A percentile compares a stretch with the other conserved stretches of the same genome.
phyloP scores from a whole-genome alignment of 2,797 vertebrate species.

The Trematomus bernacchii region DNA sequence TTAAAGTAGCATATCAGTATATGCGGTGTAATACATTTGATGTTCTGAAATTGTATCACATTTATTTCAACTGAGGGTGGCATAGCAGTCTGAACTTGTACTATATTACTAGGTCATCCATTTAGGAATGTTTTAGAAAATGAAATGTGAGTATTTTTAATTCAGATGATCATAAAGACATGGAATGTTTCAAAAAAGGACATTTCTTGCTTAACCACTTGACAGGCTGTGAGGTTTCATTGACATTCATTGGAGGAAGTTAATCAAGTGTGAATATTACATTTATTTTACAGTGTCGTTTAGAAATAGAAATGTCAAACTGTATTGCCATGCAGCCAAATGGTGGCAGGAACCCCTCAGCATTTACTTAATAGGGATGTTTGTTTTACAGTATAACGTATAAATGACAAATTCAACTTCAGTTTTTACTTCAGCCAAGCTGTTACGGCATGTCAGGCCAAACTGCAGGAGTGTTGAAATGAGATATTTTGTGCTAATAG shows the following conservation, averaged over 20 bases:
- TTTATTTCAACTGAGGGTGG: background rate
- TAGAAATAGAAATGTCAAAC: background rate
- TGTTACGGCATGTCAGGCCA: constrained; percentile 13
- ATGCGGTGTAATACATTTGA: background rate
- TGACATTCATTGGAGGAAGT: constrained; percentile 9
- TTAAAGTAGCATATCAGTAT: background rate
- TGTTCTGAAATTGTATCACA: background rate
- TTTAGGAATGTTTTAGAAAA: constrained; percentile 8
- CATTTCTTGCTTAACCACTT: constrained; percentile 1
- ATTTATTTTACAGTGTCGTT: constrained; percentile 7
- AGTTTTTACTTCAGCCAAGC: constrained; percentile 22
- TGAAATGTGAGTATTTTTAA: constrained; percentile 24
- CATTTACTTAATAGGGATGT: constrained; percentile 12
- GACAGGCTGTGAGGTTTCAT: constrained; percentile 10
- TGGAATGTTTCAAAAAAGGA: constrained; percentile 8
- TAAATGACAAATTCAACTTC: constrained; percentile 32
- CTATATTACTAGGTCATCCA: background rate
- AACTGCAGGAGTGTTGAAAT: constrained; percentile 21
- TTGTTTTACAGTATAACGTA: constrained; percentile 30
- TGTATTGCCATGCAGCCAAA: background rate
- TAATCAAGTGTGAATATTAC: constrained; percentile 13
- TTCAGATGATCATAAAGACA: constrained; percentile 9
- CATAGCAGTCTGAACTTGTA: background rate
- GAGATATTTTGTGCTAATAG: constrained; percentile 6
- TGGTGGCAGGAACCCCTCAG: constrained; percentile 4